A percentile compares a stretch with the other conserved stretches of the same genome.
Evolutionary conservation across 2,113 vertebrate genomes (phyloP).

Genomic region (Tachysurus vachellii): DNA sequence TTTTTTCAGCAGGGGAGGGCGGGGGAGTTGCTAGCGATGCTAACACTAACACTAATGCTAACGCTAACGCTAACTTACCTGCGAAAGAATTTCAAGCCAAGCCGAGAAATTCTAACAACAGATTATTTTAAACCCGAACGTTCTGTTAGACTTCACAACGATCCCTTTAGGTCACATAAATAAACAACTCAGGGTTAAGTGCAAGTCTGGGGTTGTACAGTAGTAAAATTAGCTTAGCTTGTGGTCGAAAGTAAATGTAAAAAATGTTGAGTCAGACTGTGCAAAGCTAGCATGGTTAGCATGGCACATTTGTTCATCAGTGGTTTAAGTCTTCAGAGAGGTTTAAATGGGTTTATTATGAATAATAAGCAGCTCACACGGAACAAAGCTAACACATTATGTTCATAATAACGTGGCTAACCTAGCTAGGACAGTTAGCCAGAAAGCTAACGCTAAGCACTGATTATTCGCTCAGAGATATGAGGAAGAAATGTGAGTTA

Average conservation of each 20-base stretch:
- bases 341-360: not conserved
- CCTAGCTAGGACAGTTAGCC: not conserved
- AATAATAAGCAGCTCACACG: not conserved
- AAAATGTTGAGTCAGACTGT: conserved; percentile 57
- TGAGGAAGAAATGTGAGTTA: not conserved
- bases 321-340: not conserved
- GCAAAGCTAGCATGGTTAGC: conserved; percentile 40
- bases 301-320: not conserved
- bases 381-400: not conserved
- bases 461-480: not conserved
- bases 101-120: not conserved
- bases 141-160: not conserved
- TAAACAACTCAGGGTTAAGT: not conserved
- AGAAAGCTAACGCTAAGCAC: not conserved
- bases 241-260: conserved; percentile 43
- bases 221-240: conserved; percentile 1
- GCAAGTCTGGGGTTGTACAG: not conserved
- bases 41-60: conserved; percentile 46
- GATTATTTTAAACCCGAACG: not conserved
- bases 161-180: not conserved
- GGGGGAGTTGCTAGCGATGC: conserved; percentile 60
- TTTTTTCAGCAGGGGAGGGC: conserved; percentile 63
- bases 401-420: not conserved
- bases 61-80: conserved; percentile 55
- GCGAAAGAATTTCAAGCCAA: conserved; percentile 39